These are phyloP conservation scores for Saxicola maurus DNA, from an alignment of 2,797 vertebrate species.

Conservation along the genomic window DNA sequence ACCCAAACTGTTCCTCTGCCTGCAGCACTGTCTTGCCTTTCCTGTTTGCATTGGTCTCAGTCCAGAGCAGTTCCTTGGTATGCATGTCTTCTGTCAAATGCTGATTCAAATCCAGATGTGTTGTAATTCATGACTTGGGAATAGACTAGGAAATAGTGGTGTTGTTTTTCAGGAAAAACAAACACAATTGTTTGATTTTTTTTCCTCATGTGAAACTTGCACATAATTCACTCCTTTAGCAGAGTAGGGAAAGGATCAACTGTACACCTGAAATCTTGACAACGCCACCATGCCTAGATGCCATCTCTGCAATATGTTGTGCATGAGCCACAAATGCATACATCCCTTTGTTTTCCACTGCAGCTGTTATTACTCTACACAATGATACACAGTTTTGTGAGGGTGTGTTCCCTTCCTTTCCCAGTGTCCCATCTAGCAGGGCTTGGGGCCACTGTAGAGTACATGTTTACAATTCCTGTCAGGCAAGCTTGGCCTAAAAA, in stretches of 20 bases:
- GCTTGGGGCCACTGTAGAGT: background rate
- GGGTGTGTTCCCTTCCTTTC: background rate
- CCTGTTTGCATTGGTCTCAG: background rate
- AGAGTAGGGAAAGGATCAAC: background rate
- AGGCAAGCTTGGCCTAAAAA: conserved; percentile 38
- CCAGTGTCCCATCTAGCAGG: conserved; percentile 16
- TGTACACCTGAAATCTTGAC: background rate
- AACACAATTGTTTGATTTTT: background rate
- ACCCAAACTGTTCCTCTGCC: background rate
- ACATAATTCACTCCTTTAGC: background rate
- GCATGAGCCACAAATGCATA: background rate
- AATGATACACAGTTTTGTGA: background rate
- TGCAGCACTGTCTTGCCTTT: background rate
- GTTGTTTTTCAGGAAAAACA: background rate
- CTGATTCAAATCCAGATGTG: background rate
- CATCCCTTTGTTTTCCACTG: background rate
- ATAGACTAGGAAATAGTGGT: background rate
- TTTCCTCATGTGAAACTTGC: background rate
- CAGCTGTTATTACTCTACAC: conserved; percentile 16
- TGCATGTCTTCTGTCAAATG: background rate
- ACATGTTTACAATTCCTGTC: conserved; percentile 33
- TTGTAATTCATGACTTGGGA: background rate
- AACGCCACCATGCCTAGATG: background rate
- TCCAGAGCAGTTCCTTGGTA: background rate
- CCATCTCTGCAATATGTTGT: background rate